Conservation (phyloP, 2,113 vertebrate species). For the Pluvialis apricaria region DNA sequence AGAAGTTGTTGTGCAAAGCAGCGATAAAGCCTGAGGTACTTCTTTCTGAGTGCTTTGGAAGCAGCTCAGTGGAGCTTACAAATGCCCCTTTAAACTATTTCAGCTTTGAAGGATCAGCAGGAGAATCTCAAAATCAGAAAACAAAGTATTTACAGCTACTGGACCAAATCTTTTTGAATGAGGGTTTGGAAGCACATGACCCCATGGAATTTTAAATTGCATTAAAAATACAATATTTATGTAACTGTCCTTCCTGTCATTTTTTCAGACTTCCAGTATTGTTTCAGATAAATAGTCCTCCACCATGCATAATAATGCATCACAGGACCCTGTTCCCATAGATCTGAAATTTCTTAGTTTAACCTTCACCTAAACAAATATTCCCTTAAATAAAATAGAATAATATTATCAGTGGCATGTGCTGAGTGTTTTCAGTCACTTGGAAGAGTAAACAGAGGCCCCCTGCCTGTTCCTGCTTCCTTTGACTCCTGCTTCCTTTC, state of each 20-base stretch:
- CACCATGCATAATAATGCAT: not conserved
- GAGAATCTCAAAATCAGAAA: not conserved
- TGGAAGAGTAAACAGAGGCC: slow-evolving; percentile 17
- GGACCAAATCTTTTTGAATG: not conserved
- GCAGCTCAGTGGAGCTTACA: not conserved
- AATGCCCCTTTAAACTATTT: not conserved
- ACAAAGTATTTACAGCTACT: not conserved
- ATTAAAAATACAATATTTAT: not conserved
- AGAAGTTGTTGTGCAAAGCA: not conserved
- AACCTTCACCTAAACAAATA: slow-evolving; percentile 35
- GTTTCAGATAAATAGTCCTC: not conserved
- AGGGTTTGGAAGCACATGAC: not conserved
- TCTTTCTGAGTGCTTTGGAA: not conserved
- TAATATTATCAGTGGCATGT: not conserved
- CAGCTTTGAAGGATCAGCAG: slow-evolving; percentile 3
- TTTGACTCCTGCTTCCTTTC: slow-evolving; percentile 41
- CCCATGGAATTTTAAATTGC: not conserved
- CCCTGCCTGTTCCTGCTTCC: slow-evolving; percentile 22
- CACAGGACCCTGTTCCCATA: not conserved
- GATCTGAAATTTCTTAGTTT: not conserved
- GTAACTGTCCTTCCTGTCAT: not conserved
- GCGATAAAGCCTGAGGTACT: not conserved
- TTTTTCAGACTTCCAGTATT: not conserved
- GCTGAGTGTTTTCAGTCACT: not conserved
- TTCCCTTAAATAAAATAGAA: not conserved